Evolutionary conservation across 2,888 invertebrate species (phyloP).

Genomic region (Tanypteryx hageni): DNA sequence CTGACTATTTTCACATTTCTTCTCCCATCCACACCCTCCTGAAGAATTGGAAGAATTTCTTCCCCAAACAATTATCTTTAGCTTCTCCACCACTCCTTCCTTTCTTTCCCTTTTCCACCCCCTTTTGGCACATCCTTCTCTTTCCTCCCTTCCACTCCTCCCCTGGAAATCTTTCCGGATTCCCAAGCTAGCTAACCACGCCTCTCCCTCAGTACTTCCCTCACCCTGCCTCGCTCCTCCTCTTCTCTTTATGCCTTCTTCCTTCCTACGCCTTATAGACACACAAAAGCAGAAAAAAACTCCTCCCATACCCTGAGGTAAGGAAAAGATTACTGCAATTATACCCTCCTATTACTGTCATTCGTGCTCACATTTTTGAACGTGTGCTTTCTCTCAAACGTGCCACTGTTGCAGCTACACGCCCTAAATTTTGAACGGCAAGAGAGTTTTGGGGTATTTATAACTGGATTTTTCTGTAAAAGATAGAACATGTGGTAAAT

Average conservation of each 20-base stretch:
- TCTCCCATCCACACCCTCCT: not conserved
- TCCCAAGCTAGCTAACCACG: not conserved
- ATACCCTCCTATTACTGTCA: not conserved
- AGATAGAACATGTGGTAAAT: too few relatives aligned
- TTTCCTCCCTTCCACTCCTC: not conserved
- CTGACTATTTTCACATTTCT: not conserved
- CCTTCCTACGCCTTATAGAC: not conserved
- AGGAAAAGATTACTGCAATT: not conserved
- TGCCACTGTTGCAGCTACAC: too few relatives aligned
- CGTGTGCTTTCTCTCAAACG: too few relatives aligned
- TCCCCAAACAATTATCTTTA: conserved; percentile 23
- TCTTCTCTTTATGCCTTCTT: not conserved
- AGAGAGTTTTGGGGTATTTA: too few relatives aligned
- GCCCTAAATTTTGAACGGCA: too few relatives aligned
- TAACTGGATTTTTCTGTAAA: too few relatives aligned
- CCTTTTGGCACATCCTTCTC: not conserved
- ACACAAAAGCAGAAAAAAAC: not conserved
- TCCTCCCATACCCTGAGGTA: not conserved
- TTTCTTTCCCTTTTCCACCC: not conserved
- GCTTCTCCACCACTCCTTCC: not conserved
- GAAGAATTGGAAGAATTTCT: conserved; percentile 7
- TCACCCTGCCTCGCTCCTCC: not conserved
- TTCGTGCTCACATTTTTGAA: not conserved
- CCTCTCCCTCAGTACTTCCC: not conserved
- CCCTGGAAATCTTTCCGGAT: not conserved